Percentiles rank a stretch among this genome's conserved stretches.
phyloP scores from a whole-genome alignment of 1,140 invertebrate species.

The Anthonomus grandis region DNA sequence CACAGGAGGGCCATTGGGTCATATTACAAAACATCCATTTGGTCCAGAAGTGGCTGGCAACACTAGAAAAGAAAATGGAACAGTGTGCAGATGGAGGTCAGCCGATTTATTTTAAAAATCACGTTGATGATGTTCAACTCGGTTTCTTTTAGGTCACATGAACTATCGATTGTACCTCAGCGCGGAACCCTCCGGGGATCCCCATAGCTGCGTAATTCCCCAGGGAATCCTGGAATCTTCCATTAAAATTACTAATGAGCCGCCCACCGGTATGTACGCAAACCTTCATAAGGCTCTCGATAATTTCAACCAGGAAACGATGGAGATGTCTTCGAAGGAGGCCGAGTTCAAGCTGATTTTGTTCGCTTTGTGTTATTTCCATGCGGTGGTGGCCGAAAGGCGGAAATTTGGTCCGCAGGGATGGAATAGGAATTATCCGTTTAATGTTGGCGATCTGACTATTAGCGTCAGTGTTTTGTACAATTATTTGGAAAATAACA shows the following conservation, averaged over 20 bases:
- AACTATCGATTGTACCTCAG: constrained; percentile 66
- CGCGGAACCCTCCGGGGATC: constrained; percentile 57
- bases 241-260: constrained; percentile 96
- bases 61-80: constrained; percentile 89
- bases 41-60: constrained; percentile 83
- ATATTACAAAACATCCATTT: constrained; percentile 90
- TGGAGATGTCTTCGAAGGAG: constrained; percentile 92
- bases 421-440: constrained; percentile 83
- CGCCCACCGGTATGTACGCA: constrained; percentile 89
- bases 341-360: constrained; percentile 91
- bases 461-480: constrained; percentile 88
- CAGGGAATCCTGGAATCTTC: constrained; percentile 89
- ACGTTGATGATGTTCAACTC: too few species aligned
- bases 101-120: constrained; percentile 10
- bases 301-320: constrained; percentile 89
- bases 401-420: constrained; percentile 93
- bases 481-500: constrained; percentile 91
- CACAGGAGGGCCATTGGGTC: constrained; percentile 85
- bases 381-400: constrained; percentile 89
- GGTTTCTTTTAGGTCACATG: constrained; percentile 44
- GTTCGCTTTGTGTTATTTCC: constrained; percentile 93
- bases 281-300: constrained; percentile 92
- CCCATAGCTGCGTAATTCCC: constrained; percentile 50
- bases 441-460: constrained; percentile 83
- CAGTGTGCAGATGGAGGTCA: constrained; percentile 67